Conservation (phyloP, 2,113 vertebrate species). For the Cynocephalus volans region DNA sequence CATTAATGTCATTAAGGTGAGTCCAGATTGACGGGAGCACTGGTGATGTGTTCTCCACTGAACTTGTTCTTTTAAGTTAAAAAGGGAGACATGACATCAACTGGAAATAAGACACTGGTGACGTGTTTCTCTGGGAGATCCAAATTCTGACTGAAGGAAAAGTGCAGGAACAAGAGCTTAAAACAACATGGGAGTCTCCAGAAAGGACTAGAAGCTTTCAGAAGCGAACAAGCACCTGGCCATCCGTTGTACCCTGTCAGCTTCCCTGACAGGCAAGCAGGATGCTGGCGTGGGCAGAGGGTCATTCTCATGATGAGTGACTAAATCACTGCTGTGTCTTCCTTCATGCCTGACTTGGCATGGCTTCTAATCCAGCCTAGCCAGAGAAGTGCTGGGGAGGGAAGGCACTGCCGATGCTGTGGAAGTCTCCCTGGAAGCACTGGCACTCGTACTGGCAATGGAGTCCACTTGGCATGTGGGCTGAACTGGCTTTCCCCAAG, state of each 20-base stretch:
- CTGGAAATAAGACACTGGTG: neutral
- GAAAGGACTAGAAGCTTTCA: constrained; percentile 2
- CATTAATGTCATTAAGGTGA: neutral
- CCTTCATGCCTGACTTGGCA: neutral
- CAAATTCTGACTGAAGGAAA: neutral
- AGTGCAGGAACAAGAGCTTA: neutral
- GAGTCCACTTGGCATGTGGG: neutral
- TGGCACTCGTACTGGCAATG: neutral
- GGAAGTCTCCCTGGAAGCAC: neutral
- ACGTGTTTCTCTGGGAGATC: neutral
- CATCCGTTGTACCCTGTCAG: accelerated
- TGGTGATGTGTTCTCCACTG: neutral
- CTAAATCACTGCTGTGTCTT: neutral
- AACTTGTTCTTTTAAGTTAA: neutral
- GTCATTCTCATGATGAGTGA: neutral
- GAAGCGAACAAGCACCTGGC: neutral
- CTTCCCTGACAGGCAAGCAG: neutral
- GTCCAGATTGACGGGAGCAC: neutral
- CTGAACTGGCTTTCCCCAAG: neutral
- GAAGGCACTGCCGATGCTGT: accelerated
- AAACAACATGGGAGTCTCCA: neutral
- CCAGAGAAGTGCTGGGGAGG: neutral
- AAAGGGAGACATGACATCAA: neutral
- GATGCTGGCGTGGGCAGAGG: neutral
- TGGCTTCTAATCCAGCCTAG: neutral